Evolutionary conservation across 2,888 invertebrate species (phyloP).

Genomic region (Andrena praecox): DNA sequence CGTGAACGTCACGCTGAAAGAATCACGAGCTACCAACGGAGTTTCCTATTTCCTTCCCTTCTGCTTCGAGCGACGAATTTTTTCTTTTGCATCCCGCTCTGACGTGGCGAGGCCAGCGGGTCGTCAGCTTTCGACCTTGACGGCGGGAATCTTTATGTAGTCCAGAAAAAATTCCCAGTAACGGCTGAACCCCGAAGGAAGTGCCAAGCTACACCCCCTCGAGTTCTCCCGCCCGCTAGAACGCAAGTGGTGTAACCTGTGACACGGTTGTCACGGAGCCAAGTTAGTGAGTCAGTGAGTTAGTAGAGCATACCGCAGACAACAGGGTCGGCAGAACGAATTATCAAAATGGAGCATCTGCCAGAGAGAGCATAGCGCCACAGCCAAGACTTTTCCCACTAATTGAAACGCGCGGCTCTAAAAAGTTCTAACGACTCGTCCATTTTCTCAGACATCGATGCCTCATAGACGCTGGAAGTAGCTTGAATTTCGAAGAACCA

Average conservation of each 20-base stretch:
- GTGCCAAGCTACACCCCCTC: conserved; percentile 31
- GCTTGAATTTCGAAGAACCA: neutral
- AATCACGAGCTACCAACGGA: neutral
- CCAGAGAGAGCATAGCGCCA: conserved; percentile 17
- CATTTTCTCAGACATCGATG: neutral
- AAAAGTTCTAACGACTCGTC: neutral
- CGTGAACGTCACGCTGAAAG: neutral
- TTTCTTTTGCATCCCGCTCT: neutral
- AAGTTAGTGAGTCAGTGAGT: conserved; percentile 67
- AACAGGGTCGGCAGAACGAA: conserved; percentile 47
- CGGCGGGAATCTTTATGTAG: conserved; percentile 34
- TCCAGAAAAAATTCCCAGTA: conserved; percentile 18
- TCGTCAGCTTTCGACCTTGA: neutral
- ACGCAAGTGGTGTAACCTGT: conserved; percentile 30
- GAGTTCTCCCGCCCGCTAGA: conserved; percentile 13
- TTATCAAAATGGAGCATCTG: conserved; percentile 37
- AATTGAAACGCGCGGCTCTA: neutral
- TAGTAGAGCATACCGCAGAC: conserved; percentile 53
- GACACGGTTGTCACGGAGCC: conserved; percentile 68
- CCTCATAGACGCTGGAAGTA: neutral
- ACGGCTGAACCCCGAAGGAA: conserved; percentile 28
- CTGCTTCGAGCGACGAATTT: neutral
- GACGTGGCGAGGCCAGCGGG: neutral
- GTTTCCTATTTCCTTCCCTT: neutral
- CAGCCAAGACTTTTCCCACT: neutral